These are phyloP conservation scores for Apis laboriosa DNA, from an alignment of 1,140 invertebrate genomes.

Conservation along the genomic window DNA sequence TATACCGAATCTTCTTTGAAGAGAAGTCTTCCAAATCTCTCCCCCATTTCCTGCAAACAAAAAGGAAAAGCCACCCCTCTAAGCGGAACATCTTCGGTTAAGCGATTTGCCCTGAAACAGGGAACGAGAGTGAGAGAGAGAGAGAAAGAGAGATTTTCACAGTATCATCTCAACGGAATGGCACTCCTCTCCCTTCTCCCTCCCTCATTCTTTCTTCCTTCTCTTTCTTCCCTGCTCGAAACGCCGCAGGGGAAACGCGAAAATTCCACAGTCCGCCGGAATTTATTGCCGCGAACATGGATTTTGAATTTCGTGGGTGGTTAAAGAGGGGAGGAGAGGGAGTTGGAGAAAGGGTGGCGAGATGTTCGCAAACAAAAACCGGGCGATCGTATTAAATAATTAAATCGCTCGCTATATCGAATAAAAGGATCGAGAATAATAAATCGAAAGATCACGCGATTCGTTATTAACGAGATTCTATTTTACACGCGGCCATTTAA, in stretches of 20 bases:
- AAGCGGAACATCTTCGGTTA: background rate
- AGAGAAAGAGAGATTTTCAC: background rate
- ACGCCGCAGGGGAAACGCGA: conserved; percentile 27
- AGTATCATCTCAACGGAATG: background rate
- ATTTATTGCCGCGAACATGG: conserved; percentile 57
- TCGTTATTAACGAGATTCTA: conserved; percentile 48
- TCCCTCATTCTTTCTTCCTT: background rate
- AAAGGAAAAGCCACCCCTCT: background rate
- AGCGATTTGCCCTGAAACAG: background rate
- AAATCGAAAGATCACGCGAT: conserved; percentile 40
- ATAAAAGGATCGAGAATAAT: conserved; percentile 8
- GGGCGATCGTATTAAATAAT: conserved; percentile 23
- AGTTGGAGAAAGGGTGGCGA: background rate
- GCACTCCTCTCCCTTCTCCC: background rate
- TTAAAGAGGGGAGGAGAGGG: background rate
- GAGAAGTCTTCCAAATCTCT: background rate
- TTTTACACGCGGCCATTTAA: conserved; percentile 32
- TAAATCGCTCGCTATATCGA: conserved; percentile 22
- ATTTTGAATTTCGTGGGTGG: conserved; percentile 51
- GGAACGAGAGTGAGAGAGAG: too few relatives aligned
- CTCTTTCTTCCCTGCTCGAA: background rate
- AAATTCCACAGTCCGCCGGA: conserved; percentile 1
- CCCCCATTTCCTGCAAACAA: background rate
- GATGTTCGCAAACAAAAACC: conserved; percentile 7
- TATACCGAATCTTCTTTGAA: background rate